These are phyloP conservation scores for Spea multiplicata DNA, from an alignment of 2,113 vertebrate genomes.

Conservation along the genomic window DNA sequence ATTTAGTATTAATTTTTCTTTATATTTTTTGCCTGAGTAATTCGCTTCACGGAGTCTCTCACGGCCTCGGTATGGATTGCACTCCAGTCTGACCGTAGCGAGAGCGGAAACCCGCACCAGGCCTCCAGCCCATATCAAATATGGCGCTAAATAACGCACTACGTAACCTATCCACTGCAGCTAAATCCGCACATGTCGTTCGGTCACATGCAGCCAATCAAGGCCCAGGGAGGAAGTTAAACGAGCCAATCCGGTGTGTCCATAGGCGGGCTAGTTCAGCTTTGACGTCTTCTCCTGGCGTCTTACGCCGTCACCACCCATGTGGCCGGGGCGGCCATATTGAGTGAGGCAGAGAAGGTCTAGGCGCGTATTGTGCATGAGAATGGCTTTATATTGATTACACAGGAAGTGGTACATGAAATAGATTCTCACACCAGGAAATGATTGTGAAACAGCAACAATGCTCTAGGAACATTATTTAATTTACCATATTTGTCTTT, in stretches of 20 bases:
- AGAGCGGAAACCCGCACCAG: neutral
- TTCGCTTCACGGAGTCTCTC: no score
- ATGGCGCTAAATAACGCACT: rapidly evolving
- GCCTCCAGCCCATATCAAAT: neutral
- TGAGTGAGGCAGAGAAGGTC: conserved; percentile 55
- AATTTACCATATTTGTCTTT: no score
- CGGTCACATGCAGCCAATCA: neutral
- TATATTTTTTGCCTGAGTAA: no score
- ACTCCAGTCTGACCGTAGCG: no score
- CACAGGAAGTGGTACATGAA: no score
- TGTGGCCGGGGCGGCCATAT: conserved; percentile 52
- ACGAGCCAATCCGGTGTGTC: conserved; percentile 5
- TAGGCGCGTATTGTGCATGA: neutral
- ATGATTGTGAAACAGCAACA: no score
- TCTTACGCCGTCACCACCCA: neutral
- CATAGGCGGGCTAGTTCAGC: neutral
- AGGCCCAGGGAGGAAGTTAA: rapidly evolving
- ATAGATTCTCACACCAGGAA: no score
- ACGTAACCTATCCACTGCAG: neutral
- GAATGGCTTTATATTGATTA: neutral
- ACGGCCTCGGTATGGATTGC: no score
- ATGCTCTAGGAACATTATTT: no score
- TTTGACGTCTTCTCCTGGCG: neutral
- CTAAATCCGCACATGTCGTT: conserved; percentile 18
- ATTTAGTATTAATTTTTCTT: no score